Evolutionary conservation across 2,888 invertebrate genomes (phyloP).

Genomic region (Tinea trinotella): DNA sequence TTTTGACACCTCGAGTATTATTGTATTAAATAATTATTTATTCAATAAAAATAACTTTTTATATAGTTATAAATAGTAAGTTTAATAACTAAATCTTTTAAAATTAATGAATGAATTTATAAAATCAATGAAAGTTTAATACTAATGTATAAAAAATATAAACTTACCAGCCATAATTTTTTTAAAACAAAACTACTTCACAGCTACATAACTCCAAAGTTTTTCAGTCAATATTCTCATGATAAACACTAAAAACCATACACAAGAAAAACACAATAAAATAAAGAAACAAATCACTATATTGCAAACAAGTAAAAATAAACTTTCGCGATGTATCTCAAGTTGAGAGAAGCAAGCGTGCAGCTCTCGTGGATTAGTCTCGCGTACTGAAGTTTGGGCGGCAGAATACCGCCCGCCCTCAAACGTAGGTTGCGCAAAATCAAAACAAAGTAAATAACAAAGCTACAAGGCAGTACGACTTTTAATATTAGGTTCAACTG

Average conservation of each 20-base stretch:
- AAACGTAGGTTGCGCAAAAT: not conserved
- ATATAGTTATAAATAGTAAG: too few species aligned
- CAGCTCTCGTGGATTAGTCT: not conserved
- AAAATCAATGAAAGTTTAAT: too few species aligned
- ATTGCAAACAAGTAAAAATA: not conserved
- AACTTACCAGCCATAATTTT: not conserved
- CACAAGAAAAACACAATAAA: not conserved
- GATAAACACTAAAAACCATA: too few species aligned
- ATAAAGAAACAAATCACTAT: not conserved
- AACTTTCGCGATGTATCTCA: not conserved
- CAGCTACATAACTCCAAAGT: not conserved
- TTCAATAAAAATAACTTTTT: too few species aligned
- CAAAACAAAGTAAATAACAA: not conserved
- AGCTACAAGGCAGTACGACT: not conserved
- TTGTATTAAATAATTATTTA: too few species aligned
- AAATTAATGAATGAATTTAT: too few species aligned
- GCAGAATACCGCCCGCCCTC: constrained; percentile 5
- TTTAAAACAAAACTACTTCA: not conserved
- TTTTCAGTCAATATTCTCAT: not conserved
- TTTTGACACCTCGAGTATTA: too few species aligned
- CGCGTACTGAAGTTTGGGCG: constrained; percentile 10
- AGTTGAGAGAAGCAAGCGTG: not conserved
- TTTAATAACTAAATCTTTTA: too few species aligned
- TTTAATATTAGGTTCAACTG: too few species aligned
- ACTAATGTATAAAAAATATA: not conserved